Evolutionary conservation across 1,140 invertebrate species (phyloP), one percentile per base, ranked within the genome.

Genomic region (Contarinia nasturtii): DNA sequence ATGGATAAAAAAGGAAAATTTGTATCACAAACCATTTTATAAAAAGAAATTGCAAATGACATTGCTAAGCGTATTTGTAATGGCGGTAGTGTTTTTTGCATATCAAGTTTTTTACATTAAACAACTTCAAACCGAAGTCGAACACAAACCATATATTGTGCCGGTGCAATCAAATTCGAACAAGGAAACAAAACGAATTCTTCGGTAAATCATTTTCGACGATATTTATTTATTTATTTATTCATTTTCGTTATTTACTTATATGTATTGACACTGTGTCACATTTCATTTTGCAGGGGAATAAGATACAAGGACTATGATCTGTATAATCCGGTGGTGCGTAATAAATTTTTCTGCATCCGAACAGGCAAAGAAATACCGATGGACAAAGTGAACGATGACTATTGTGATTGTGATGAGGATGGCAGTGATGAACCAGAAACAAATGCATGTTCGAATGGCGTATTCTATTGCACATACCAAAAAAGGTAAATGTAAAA

Each of bases 341-440:
- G 57, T 18, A 58, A 57, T 0, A 60, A 55, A 19, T 64, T 64
- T 47, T 50, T 53, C 34, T 64, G 61, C 34, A 48, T 64, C 38
- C 17, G n/a, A 14, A 41, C 21, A 2, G 55, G 52, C 46, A 53
- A 52, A 45, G 58, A 54, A 44, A 60, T 64, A 14, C 46, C 52
- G 1, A 60, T 61, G 67, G 63, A 75, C 8, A 75, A 76, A 60
- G 69, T 95, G 4, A 96, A 96, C 60, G 91, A 96, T 68, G 80
- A 96, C 64, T 96, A 86, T 58, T 96, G 91, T 69, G 91, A 96
- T 65, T 96, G 91, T 68, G 57, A 65, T 21, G 56, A 61, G 15
- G 84, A 87, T 67, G 86, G 86, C 18, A 81, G 77, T 50, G 91
- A 95, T 65, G 91, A 95, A 64, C 89, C 89, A 21, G 76, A 87